phyloP scores from a whole-genome alignment of 2,888 invertebrate species.

The Pristionchus exspectatus region DNA sequence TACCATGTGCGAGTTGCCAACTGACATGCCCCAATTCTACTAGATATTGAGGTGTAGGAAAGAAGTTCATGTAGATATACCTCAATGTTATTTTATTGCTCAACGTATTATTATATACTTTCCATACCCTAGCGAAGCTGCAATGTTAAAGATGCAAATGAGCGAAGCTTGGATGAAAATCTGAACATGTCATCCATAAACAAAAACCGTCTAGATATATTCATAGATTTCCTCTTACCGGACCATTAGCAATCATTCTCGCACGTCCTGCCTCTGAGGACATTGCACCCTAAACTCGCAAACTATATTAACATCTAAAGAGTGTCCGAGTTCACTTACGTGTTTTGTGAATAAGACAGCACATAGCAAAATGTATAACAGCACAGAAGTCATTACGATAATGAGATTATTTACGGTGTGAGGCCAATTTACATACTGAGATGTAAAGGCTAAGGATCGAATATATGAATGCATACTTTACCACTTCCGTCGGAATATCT shows the following conservation, averaged over 20 bases:
- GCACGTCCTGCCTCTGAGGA: not conserved
- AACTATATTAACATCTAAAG: not conserved
- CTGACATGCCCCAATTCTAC: not conserved
- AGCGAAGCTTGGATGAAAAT: constrained; percentile 34
- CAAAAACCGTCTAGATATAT: not conserved
- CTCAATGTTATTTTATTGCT: not conserved
- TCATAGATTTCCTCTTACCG: not conserved
- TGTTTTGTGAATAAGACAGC: not conserved
- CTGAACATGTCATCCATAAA: not conserved
- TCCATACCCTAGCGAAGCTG: not conserved
- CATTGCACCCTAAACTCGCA: not conserved
- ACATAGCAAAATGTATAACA: not conserved
- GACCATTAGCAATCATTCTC: not conserved
- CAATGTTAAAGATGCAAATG: constrained; percentile 21
- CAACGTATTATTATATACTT: not conserved
- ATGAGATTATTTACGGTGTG: not conserved
- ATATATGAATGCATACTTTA: not conserved
- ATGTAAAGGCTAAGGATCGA: not conserved
- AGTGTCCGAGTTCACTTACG: not conserved
- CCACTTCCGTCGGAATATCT: not conserved
- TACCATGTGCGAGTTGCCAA: not conserved
- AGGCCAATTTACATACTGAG: constrained; percentile 12
- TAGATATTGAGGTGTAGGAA: not conserved
- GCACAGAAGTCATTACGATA: not conserved
- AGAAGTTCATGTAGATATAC: constrained; percentile 38